Percentiles rank a stretch among this genome's conserved stretches.
These are phyloP conservation scores for Charadrius vociferus DNA, from an alignment of 2,113 vertebrate genomes.

Conservation along the genomic window DNA sequence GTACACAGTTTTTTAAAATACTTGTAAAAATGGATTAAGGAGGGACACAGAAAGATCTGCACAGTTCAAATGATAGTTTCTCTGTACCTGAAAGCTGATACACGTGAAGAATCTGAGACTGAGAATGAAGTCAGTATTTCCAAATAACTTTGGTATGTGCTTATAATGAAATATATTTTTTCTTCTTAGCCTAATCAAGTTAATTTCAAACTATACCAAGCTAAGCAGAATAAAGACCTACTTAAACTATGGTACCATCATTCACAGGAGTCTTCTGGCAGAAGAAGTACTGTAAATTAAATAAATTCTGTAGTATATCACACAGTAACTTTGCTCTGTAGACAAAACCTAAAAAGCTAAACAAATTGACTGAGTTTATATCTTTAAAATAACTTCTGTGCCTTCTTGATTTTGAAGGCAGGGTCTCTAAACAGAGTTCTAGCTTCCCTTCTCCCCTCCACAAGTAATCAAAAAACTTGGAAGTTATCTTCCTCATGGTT, in stretches of 20 bases:
- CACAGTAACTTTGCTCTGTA: neutral
- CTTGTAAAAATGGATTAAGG: neutral
- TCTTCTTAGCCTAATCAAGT: neutral
- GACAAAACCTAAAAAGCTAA: neutral
- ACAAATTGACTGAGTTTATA: neutral
- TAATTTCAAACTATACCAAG: conserved; percentile 1
- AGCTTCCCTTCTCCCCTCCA: neutral
- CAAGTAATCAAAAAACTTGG: neutral
- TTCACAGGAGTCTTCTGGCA: neutral
- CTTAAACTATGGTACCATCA: neutral
- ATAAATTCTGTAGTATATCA: neutral
- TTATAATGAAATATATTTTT: neutral
- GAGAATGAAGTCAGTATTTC: neutral
- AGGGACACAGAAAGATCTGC: neutral
- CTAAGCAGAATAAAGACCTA: neutral
- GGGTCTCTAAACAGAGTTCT: neutral
- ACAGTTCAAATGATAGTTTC: neutral
- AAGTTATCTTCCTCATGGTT: neutral
- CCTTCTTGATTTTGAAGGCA: neutral
- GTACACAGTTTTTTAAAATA: neutral
- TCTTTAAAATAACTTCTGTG: neutral
- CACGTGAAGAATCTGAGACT: neutral
- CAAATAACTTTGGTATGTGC: neutral
- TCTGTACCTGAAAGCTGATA: neutral
- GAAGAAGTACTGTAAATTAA: neutral